Percentiles rank a stretch among this genome's conserved stretches.
phyloP scores from a whole-genome alignment of 2,113 vertebrate species.

The Sarotherodon lohbergeri region DNA sequence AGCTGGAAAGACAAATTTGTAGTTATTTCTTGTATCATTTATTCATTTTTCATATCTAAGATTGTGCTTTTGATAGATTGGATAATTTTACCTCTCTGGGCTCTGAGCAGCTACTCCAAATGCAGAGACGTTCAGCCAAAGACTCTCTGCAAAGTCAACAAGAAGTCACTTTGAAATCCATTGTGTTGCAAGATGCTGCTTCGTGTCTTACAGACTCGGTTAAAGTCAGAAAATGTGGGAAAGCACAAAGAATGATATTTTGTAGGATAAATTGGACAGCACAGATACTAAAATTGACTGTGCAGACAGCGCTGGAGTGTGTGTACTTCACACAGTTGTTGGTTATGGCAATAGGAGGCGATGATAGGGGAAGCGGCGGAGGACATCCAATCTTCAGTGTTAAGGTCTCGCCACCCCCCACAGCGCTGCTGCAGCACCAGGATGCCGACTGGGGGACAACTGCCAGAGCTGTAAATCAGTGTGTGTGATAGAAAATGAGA shows the following conservation, averaged over 20 bases:
- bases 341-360: background rate
- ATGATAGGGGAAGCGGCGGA: conserved; percentile 7
- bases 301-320: background rate
- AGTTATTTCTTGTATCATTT: background rate
- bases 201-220: background rate
- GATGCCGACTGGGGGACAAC: conserved; percentile 43
- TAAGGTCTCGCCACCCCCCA: background rate
- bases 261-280: background rate
- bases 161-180: background rate
- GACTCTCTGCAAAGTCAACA: background rate
- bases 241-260: background rate
- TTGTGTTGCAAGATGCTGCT: background rate
- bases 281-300: background rate
- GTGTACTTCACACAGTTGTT: background rate
- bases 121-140: background rate
- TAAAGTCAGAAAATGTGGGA: background rate
- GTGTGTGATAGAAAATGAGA: background rate
- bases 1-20: background rate
- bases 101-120: background rate
- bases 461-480: conserved; percentile 63
- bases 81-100: background rate
- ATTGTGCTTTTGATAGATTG: background rate
- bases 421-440: conserved; percentile 14
- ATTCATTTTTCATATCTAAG: background rate
- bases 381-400: conserved; percentile 3